A percentile compares a stretch with the other conserved stretches of the same genome.
Conservation (phyloP, 2,113 vertebrate genomes). For the Trochalopteron elliotii region DNA sequence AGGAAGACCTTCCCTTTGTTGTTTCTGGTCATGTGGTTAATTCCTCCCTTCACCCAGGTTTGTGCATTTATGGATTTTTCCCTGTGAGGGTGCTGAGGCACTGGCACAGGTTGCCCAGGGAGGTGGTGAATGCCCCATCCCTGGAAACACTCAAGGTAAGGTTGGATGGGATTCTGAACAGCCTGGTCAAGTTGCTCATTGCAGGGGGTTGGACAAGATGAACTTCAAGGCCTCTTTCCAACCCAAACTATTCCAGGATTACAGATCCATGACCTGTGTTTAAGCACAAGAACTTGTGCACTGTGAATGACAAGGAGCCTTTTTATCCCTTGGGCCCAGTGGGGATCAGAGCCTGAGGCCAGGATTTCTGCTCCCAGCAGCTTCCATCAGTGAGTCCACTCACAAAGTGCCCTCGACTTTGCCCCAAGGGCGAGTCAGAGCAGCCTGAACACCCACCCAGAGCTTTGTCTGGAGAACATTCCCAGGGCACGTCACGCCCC, state of each 20-base stretch:
- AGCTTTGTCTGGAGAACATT: constrained; percentile 22
- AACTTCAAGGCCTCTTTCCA: background rate
- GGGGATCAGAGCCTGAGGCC: background rate
- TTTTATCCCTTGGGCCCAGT: background rate
- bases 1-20: background rate
- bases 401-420: background rate
- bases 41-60: background rate
- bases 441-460: constrained; percentile 5
- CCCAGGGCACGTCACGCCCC: background rate
- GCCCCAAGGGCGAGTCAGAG: background rate
- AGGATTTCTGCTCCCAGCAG: background rate
- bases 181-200: background rate
- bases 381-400: background rate
- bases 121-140: background rate
- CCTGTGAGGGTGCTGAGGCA: background rate
- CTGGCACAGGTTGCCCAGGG: background rate
- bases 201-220: background rate
- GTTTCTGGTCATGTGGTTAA: background rate
- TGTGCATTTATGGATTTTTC: background rate
- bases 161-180: background rate
- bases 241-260: background rate
- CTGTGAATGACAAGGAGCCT: background rate
- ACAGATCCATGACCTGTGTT: background rate
- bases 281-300: background rate
- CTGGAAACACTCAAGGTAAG: background rate